Evolutionary conservation across 2,113 vertebrate genomes (phyloP), one percentile per base, ranked within the genome.

Genomic region (Polypterus bichir): DNA sequence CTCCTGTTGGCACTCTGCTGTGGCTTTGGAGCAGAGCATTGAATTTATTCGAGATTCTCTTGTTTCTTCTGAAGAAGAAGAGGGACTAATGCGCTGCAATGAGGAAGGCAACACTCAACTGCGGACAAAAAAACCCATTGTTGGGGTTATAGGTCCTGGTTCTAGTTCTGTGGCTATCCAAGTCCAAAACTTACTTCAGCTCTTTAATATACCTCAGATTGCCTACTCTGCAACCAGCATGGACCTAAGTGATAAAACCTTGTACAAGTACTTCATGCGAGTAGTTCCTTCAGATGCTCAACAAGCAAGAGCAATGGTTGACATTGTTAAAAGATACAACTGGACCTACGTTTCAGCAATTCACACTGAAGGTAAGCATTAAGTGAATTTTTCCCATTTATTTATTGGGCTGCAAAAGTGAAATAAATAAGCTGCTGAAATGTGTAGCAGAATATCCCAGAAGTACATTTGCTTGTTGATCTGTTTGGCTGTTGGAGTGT

Each of bases 161-260:
- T 98, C 96, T 27, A 99, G 96, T 71, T 98, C 96, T 0, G 96
- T 99, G 68, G 96, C 96, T 66, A 99, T 99, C 69, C 96, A 99
- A 78, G 96, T 99, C 49, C 96, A 99, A 81, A 99, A 99, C 70
- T 78, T 99, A 64, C 82, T 99, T 49, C 96, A 99, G 78, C 88
- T 99, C 68, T 99, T 99, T 78, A 99, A 99, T 86, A 99, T 99
- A 89, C 96, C 96, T 81, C 96, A 99, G 81, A 99, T 99, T 74
- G 96, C 96, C 66, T 99, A 99, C 76, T 98, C 95, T 9, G 96
- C 96, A 70, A 99, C 96, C 60, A 99, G 96, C 75, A 99, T 97
- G 94, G 95, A 98, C 86, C 81, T 99, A 69, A 99, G 96, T 0
- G 96, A 99, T 73, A 99, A 99, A 81, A 94, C 92, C 54, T 78